Conservation (phyloP, 2,888 invertebrate genomes). For the Leptopilina syphax region DNA sequence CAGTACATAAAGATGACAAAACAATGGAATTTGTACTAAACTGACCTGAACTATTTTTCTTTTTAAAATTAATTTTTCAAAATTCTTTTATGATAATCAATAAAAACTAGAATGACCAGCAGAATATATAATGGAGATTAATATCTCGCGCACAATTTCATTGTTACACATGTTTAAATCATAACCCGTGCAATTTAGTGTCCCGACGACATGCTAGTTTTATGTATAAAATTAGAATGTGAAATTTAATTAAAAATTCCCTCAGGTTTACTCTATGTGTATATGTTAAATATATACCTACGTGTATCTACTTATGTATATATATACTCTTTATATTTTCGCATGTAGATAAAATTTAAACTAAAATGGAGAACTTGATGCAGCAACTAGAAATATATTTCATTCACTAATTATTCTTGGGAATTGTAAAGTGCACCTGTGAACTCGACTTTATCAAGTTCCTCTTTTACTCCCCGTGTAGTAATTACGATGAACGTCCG, state of each 20-base stretch:
- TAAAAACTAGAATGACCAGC: too few relatives aligned
- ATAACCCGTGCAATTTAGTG: too few relatives aligned
- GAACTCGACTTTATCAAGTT: slow-evolving; percentile 19
- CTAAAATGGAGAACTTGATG: slow-evolving; percentile 19
- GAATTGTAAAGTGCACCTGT: slow-evolving; percentile 33
- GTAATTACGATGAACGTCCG: neutral
- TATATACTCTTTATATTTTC: too few relatives aligned
- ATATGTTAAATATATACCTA: too few relatives aligned
- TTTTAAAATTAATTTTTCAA: too few relatives aligned
- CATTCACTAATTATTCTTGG: slow-evolving; percentile 20
- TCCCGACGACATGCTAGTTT: neutral
- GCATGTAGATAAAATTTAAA: neutral
- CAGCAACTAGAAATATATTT: slow-evolving; percentile 18
- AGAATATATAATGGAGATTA: too few relatives aligned
- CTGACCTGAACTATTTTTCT: too few relatives aligned
- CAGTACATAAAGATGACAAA: too few relatives aligned
- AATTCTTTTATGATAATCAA: neutral
- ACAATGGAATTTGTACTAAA: too few relatives aligned
- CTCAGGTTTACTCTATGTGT: neutral
- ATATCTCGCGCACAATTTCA: neutral
- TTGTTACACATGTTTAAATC: too few relatives aligned
- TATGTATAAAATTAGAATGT: neutral
- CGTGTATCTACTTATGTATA: too few relatives aligned
- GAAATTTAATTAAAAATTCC: slow-evolving; percentile 26
- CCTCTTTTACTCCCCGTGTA: neutral